A percentile compares a stretch with the other conserved stretches of the same genome.
Conservation (phyloP, 2,113 vertebrate genomes). For the Stercorarius parasiticus region DNA sequence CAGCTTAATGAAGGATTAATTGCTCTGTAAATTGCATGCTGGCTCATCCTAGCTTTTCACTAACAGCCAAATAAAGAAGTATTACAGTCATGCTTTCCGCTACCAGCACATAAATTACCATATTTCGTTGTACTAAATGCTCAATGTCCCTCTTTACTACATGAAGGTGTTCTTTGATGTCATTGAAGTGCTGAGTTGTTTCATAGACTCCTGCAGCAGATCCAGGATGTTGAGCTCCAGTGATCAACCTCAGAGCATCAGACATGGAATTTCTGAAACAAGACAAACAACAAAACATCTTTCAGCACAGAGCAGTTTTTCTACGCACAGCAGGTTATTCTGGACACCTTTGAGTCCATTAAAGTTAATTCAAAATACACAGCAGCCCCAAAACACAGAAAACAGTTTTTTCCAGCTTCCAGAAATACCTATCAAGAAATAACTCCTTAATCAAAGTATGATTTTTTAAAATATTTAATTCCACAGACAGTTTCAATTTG, state of each 20-base stretch:
- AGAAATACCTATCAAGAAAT: neutral
- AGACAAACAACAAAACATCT: neutral
- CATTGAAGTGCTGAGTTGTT: conserved; percentile 91
- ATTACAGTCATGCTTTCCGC: neutral
- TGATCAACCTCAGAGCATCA: conserved; percentile 81
- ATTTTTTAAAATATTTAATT: neutral
- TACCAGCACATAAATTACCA: conserved; percentile 56
- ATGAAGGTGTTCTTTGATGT: conserved; percentile 96
- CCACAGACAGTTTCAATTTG: neutral
- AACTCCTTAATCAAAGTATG: neutral
- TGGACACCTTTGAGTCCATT: neutral
- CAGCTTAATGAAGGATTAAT: conserved; percentile 65
- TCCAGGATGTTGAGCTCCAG: conserved; percentile 78
- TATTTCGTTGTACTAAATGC: conserved; percentile 81
- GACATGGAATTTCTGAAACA: conserved; percentile 81
- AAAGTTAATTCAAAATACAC: neutral
- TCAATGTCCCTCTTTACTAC: conserved; percentile 88
- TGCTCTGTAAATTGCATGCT: conserved; percentile 8
- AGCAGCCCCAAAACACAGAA: neutral
- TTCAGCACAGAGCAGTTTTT: neutral
- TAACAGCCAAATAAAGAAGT: neutral
- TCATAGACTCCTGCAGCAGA: conserved; percentile 80
- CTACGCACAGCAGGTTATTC: neutral
- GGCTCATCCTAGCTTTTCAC: neutral
- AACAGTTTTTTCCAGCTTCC: neutral